Evolutionary conservation across 2,888 invertebrate genomes (phyloP).

Genomic region (Octodonta nipae): DNA sequence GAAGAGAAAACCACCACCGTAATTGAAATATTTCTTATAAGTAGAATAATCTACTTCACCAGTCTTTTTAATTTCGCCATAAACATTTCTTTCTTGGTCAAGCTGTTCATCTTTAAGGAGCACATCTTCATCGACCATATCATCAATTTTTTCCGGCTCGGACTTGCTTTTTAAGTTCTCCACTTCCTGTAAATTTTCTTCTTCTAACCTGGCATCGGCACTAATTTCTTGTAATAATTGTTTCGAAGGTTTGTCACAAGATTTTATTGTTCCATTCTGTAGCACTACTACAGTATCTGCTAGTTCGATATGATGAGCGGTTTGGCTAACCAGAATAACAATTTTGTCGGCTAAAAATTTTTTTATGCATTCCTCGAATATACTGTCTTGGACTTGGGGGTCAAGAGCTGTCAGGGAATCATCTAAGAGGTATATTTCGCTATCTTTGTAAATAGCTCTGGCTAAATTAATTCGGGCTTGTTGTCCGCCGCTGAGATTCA

Average conservation of each 20-base stretch:
- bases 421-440: slow-evolving; percentile 73
- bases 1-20: slow-evolving; percentile 19
- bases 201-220: too few species aligned
- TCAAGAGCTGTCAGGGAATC: slow-evolving; percentile 85
- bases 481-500: slow-evolving; percentile 64
- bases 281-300: slow-evolving; percentile 21
- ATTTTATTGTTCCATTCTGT: slow-evolving; percentile 38
- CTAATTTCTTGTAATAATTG: slow-evolving; percentile 58
- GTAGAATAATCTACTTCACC: slow-evolving; percentile 20
- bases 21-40: slow-evolving; percentile 22
- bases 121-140: slow-evolving; percentile 14
- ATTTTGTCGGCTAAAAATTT: slow-evolving; percentile 50
- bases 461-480: slow-evolving; percentile 76
- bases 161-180: slow-evolving; percentile 12
- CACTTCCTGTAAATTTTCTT: slow-evolving; percentile 29
- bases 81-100: slow-evolving; percentile 15
- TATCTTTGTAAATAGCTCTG: slow-evolving; percentile 66
- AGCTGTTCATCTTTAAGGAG: background rate
- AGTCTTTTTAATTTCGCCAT: slow-evolving; percentile 21
- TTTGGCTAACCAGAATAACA: slow-evolving; percentile 58
- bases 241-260: slow-evolving; percentile 50
- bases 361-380: slow-evolving; percentile 65
- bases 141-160: slow-evolving; percentile 21
- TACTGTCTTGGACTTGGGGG: slow-evolving; percentile 66
- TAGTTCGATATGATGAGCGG: slow-evolving; percentile 47